phyloP scores from a whole-genome alignment of 2,113 vertebrate genomes.

The Pachycephala philippinensis region DNA sequence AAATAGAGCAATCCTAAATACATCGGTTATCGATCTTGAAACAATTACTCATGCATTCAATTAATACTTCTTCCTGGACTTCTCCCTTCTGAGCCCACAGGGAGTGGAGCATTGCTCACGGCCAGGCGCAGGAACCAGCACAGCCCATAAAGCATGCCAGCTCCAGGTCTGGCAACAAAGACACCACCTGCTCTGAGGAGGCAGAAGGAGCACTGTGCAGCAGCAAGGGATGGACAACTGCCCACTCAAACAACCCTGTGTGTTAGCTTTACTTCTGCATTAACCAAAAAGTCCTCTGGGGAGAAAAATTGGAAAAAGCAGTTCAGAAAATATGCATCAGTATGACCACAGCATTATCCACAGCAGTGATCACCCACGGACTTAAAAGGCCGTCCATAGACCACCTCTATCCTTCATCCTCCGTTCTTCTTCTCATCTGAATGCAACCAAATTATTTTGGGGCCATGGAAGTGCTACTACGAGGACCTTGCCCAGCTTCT shows the following conservation, averaged over 20 bases:
- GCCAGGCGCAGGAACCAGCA: background rate
- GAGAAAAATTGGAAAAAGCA: background rate
- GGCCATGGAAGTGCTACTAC: background rate
- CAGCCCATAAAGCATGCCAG: background rate
- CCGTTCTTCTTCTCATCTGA: background rate
- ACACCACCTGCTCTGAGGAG: background rate
- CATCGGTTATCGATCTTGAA: background rate
- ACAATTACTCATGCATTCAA: background rate
- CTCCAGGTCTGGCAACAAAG: background rate
- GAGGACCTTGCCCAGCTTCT: background rate
- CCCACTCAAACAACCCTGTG: background rate
- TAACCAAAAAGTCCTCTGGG: background rate
- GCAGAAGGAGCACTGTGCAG: background rate
- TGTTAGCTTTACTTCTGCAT: background rate
- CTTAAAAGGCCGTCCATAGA: background rate
- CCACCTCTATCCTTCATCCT: background rate
- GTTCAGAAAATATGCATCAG: background rate
- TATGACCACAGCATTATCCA: background rate
- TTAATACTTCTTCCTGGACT: background rate
- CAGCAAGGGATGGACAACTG: background rate
- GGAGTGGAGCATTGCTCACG: background rate
- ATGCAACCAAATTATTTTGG: background rate
- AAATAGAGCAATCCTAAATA: background rate
- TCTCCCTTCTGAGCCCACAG: background rate
- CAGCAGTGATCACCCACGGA: background rate